phyloP scores from a whole-genome alignment of 2,797 vertebrate genomes.

The Steatocranus sp. region DNA sequence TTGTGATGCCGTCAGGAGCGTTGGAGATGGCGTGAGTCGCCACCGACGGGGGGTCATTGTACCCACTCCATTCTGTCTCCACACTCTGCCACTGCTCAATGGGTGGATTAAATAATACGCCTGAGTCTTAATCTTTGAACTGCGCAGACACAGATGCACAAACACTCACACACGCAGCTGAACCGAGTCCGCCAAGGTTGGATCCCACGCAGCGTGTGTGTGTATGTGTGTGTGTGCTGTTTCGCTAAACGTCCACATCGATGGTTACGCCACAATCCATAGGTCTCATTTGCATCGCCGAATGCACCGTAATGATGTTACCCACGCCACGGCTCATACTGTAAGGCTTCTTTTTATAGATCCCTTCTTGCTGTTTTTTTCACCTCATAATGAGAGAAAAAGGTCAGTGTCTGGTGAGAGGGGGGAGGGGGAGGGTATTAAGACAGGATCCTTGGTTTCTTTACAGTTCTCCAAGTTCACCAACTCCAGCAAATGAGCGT shows the following conservation, averaged over 20 bases:
- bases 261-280: conserved; percentile 25
- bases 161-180: conserved; percentile 14
- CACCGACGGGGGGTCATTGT: conserved; percentile 66
- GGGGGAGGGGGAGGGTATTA: conserved; percentile 70
- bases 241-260: conserved; percentile 49
- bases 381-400: conserved; percentile 81
- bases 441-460: conserved; percentile 84
- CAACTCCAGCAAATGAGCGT: conserved; percentile 91
- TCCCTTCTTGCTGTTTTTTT: conserved; percentile 19
- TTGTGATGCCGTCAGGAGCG: conserved; percentile 63
- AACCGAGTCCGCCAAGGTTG: conserved; percentile 30
- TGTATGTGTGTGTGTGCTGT: conserved; percentile 17
- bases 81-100: conserved; percentile 69
- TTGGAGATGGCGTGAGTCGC: conserved; percentile 68
- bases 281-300: conserved; percentile 65
- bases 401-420: conserved; percentile 87
- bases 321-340: conserved; percentile 69
- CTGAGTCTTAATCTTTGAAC: conserved; percentile 77
- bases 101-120: conserved; percentile 72
- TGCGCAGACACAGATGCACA: conserved; percentile 46
- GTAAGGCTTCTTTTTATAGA: conserved; percentile 73
- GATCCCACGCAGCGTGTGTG: conserved; percentile 42
- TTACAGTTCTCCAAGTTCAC: conserved; percentile 90
- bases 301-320: conserved; percentile 45
- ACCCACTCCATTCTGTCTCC: conserved; percentile 67